These are phyloP conservation scores for Sarcophaga caerulescens DNA, from an alignment of 2,888 invertebrate genomes.

Conservation along the genomic window DNA sequence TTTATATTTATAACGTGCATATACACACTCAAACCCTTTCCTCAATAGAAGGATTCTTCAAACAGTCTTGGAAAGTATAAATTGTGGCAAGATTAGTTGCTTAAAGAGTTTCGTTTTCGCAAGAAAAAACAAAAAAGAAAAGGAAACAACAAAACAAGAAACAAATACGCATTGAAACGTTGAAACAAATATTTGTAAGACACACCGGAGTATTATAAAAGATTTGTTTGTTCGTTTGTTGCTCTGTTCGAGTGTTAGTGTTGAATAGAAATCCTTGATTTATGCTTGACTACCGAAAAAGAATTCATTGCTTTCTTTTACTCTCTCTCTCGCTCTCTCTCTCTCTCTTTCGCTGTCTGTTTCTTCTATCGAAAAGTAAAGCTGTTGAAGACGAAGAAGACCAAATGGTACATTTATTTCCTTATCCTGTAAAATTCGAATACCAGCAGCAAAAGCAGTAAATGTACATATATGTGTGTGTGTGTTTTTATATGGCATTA, in stretches of 20 bases:
- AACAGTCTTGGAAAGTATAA: conserved; percentile 4
- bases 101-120: conserved; percentile 16
- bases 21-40: conserved; percentile 16
- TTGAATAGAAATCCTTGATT: conserved; percentile 65
- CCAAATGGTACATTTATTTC: conserved; percentile 60
- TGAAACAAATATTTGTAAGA: conserved; percentile 56
- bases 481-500: conserved; percentile 28
- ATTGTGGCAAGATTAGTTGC: conserved; percentile 46
- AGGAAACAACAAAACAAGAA: background rate
- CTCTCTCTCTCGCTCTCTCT: no score
- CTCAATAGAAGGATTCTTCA: conserved; percentile 23
- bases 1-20: conserved; percentile 59
- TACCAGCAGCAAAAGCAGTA: background rate
- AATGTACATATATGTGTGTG: background rate
- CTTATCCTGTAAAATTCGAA: conserved; percentile 46
- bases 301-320: conserved; percentile 20
- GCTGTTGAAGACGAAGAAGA: background rate
- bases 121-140: background rate
- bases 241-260: conserved; percentile 27
- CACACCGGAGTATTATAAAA: conserved; percentile 65
- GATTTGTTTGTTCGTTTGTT: conserved; percentile 54
- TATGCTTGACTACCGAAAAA: conserved; percentile 56
- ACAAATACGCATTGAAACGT: background rate
- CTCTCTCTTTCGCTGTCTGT: no score
- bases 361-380: background rate